Conservation (phyloP, 2,113 vertebrate genomes). For the Microtus pennsylvanicus region DNA sequence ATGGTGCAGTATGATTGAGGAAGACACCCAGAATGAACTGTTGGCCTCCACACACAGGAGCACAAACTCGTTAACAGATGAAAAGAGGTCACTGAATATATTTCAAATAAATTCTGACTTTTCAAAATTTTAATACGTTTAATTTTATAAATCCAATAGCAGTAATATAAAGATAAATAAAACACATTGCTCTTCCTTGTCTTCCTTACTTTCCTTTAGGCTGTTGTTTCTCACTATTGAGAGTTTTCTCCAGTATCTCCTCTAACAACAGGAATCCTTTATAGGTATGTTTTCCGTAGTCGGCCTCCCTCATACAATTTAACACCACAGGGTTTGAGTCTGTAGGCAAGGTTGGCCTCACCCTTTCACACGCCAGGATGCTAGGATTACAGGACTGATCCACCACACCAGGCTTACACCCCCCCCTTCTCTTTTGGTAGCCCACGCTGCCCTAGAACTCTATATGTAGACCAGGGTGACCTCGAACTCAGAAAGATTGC, state of each 20-base stretch:
- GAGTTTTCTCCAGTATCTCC: background rate
- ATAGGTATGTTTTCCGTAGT: background rate
- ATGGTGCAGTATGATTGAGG: background rate
- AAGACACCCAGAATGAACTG: background rate
- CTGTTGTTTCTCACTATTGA: background rate
- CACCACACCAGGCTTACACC: background rate
- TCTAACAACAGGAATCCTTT: background rate
- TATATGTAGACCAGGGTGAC: background rate
- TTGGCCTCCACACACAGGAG: background rate
- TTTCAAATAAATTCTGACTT: background rate
- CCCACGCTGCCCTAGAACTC: background rate
- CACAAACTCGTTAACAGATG: background rate
- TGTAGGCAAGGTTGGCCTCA: background rate
- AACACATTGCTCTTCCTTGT: background rate
- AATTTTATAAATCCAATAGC: slow-evolving; percentile 20
- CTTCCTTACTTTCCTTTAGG: background rate
- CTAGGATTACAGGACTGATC: background rate
- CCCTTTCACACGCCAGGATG: background rate
- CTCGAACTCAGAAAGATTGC: background rate
- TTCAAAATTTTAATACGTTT: background rate
- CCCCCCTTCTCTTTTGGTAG: background rate
- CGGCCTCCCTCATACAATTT: background rate
- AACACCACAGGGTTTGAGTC: background rate
- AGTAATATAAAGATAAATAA: background rate
- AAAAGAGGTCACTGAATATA: background rate